Conservation (phyloP, 2,888 invertebrate species). For the Meiosimyza platycephala region DNA sequence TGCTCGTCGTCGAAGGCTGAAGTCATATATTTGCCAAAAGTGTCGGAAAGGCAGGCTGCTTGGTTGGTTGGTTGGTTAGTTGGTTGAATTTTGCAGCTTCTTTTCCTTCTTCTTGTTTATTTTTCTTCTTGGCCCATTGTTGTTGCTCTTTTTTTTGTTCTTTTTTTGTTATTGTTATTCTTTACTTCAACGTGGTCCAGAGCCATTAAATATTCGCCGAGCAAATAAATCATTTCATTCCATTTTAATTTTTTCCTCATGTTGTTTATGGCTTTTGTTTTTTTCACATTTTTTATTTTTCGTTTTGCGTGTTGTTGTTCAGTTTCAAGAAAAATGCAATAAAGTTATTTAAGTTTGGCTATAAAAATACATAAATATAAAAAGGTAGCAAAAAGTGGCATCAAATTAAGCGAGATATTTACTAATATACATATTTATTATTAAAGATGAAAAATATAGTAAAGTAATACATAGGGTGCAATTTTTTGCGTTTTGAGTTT, state of each 20-base stretch:
- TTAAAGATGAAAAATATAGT: too few species aligned
- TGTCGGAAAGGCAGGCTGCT: conserved; percentile 30
- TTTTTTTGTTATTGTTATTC: conserved; percentile 9
- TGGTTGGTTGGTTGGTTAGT: conserved; percentile 3
- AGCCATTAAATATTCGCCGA: conserved; percentile 61
- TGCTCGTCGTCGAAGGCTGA: conserved; percentile 29
- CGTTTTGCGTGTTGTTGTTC: neutral
- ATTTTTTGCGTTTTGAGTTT: too few species aligned
- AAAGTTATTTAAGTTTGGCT: conserved; percentile 30
- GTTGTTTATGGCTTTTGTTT: conserved; percentile 9
- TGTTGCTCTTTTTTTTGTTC: conserved; percentile 12
- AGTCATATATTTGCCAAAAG: conserved; percentile 38
- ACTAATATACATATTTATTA: too few species aligned
- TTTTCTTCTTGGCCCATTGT: neutral
- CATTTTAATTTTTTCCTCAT: too few species aligned
- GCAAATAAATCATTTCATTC: conserved; percentile 61
- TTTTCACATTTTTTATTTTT: conserved; percentile 19
- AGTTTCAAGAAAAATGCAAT: conserved; percentile 25
- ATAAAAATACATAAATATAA: neutral
- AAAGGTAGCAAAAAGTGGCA: neutral
- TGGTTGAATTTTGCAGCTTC: neutral
- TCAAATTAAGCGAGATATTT: neutral
- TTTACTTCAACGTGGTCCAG: conserved; percentile 41
- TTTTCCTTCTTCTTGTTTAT: neutral
- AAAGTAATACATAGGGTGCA: too few species aligned